Evolutionary conservation across 2,888 invertebrate genomes (phyloP), one percentile per base, ranked within the genome.

Genomic region (Heliconius charithonia): DNA sequence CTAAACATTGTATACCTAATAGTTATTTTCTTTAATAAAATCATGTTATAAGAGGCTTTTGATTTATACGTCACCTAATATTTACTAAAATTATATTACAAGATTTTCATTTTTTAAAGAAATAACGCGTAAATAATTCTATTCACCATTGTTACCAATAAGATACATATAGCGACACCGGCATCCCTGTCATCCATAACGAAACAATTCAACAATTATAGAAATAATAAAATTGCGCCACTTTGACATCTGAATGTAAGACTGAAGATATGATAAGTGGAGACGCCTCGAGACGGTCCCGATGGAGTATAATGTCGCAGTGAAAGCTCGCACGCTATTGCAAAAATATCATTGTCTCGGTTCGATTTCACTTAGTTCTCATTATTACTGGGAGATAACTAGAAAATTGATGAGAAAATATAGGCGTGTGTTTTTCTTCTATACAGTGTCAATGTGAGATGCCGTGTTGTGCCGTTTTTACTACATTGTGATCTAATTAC

Each of bases 331-430:
- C 87, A 86, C 85, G 85, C 82, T 83, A 86, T 85, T 87, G 91
- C 89, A 92, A 92, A 92, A 92, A 90, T 91, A 87, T 9, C 87
- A 88, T 82, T 83, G 87, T 90, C 85, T 84, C 85, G 87, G 88
- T 89, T 90, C 86, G 90, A 90, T 93, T 92, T 92, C 92, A 90
- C 92, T 91, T 85, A 83, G 91, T 92, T 93, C 93, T 88, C 93
- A 92, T 91, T 90, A 91, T 92, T 91, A 92, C 87, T 87, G 81
- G 56, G 79, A 80, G 84, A 84, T 84, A 83, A 83, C 84, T 85
- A 81, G 84, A 85, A 83, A 86, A 84, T 85, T 80, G 82, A 83
- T 83, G 85, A 78, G 83, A 84, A 81, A 81, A 81, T 80, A 77
- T 56, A 69, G 80, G 63, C 76, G 45, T 62, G 69, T 22, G 59